Percentiles rank a stretch among this genome's conserved stretches.
phyloP scores from a whole-genome alignment of 2,888 invertebrate genomes.

The Drosophila mercatorum region DNA sequence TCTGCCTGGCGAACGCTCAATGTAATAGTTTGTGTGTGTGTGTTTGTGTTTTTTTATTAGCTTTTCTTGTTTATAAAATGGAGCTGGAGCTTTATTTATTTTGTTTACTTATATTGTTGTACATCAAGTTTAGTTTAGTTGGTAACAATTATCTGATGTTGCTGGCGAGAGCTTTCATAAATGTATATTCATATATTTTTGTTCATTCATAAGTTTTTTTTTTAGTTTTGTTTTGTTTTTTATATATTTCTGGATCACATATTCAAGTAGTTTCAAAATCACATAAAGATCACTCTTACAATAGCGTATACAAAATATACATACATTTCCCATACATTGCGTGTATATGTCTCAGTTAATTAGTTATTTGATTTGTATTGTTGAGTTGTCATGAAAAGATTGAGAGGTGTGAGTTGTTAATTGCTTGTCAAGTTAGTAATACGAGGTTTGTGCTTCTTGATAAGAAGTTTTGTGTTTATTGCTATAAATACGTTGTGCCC shows the following conservation, averaged over 20 bases:
- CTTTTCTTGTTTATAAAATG: conserved; percentile 66
- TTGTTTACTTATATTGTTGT: conserved; percentile 47
- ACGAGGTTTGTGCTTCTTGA: conserved; percentile 45
- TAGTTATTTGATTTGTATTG: conserved; percentile 58
- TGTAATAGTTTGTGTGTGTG: conserved; percentile 22
- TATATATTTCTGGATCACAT: conserved; percentile 76
- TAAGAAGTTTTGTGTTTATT: conserved; percentile 42
- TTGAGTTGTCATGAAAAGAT: conserved; percentile 45
- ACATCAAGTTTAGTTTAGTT: conserved; percentile 54
- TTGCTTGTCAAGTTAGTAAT: conserved; percentile 34
- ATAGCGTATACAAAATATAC: conserved; percentile 81
- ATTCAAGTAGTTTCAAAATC: conserved; percentile 81
- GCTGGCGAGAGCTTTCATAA: conserved; percentile 54
- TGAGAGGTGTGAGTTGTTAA: conserved; percentile 45
- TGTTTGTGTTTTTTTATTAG: conserved; percentile 22
- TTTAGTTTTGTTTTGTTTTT: conserved; percentile 35
- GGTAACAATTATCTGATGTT: conserved; percentile 57
- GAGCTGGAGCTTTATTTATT: conserved; percentile 67
- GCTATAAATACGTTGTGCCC: conserved; percentile 57
- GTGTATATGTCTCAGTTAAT: conserved; percentile 46
- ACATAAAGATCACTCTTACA: conserved; percentile 81
- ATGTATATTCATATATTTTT: conserved; percentile 56
- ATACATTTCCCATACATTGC: conserved; percentile 61
- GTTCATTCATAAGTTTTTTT: conserved; percentile 41
- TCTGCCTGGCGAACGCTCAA: conserved; percentile 16